Percentiles rank a stretch among this genome's conserved stretches.
Conservation (phyloP, 2,888 invertebrate genomes). For the Perithous albicinctus region DNA sequence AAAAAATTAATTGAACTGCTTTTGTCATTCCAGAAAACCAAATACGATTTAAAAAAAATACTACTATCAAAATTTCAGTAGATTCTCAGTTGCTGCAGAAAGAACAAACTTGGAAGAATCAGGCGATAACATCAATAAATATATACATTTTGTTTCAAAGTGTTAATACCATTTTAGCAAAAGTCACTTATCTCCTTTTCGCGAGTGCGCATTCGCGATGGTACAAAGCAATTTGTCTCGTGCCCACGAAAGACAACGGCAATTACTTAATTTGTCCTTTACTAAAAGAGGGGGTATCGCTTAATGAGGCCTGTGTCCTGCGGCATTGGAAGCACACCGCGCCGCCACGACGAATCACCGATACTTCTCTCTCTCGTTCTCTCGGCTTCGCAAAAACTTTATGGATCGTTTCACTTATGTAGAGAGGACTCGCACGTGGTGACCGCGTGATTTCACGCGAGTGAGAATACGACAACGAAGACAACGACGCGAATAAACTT, state of each 20-base stretch:
- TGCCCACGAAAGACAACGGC: slow-evolving; percentile 51
- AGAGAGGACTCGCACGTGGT: slow-evolving; percentile 44
- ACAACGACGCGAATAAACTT: slow-evolving; percentile 59
- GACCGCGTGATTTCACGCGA: slow-evolving; percentile 69
- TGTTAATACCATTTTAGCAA: slow-evolving; percentile 1
- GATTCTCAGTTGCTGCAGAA: not conserved
- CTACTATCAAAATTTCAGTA: no score
- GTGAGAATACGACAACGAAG: no score
- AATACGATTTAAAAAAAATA: no score
- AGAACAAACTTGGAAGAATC: not conserved
- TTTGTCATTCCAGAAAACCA: no score
- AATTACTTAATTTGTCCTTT: slow-evolving; percentile 66
- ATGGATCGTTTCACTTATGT: slow-evolving; percentile 48
- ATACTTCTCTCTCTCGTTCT: slow-evolving; percentile 36
- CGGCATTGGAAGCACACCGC: slow-evolving; percentile 7
- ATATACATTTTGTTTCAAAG: no score
- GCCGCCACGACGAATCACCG: slow-evolving; percentile 53
- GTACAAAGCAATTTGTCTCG: slow-evolving; percentile 62
- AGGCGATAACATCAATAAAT: not conserved
- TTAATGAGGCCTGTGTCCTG: slow-evolving; percentile 57
- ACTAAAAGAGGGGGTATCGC: slow-evolving; percentile 56
- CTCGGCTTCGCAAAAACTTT: slow-evolving; percentile 45
- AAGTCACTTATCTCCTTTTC: not conserved
- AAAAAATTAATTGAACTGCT: no score
- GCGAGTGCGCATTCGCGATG: slow-evolving; percentile 21